Evolutionary conservation across 2,797 vertebrate species (phyloP), one percentile per base, ranked within the genome.

Genomic region (Falco naumanni): DNA sequence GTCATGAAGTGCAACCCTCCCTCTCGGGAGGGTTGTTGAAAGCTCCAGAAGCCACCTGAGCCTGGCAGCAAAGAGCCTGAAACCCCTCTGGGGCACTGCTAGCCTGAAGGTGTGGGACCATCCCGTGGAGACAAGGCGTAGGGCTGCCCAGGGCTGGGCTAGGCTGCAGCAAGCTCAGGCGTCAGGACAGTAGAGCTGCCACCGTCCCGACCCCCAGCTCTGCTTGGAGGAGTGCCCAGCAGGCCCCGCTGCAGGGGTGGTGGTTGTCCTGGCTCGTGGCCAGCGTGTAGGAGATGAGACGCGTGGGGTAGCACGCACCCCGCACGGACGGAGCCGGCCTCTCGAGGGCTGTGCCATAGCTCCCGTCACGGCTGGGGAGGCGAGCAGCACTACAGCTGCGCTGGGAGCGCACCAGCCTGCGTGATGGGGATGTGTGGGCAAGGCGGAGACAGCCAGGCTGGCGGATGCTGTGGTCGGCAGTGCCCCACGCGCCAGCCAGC

Each of bases 401-500:
- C 39, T 7, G 20, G 60, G 34, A 78, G 26, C 12, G 0, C 1
- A 5, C 13, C 72, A 33, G 20, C 29, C 34, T 29, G 69, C 2
- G 1, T 1, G 6, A 0, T 15, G 10, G 16, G 14, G 8, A 16
- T 47, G 64, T 26, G 11, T 6, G 17, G 33, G 4, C 10, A 15
- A 56, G 63, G 26, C 16, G 2, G 56, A 59, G 25, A 41, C 13
- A 11, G 59, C 33, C 61, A 10, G 70, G 29, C 34, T 3, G 4
- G 15, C 37, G 53, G 45, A 3, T 33, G 26, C 60, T 54, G 39
- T 39, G 57, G 15, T 63, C 57, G 48, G 83, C 43, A 25, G 53
- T 34, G 3, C 28, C 5, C 33, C 1, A 0, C 4, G 1, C 0
- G 2, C 51, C 56, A 65, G 6, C 34, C 5, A 14, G 48, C 34